Percentiles rank a stretch among this genome's conserved stretches.
phyloP scores from a whole-genome alignment of 2,797 vertebrate species.

The Psittacula derbiana region DNA sequence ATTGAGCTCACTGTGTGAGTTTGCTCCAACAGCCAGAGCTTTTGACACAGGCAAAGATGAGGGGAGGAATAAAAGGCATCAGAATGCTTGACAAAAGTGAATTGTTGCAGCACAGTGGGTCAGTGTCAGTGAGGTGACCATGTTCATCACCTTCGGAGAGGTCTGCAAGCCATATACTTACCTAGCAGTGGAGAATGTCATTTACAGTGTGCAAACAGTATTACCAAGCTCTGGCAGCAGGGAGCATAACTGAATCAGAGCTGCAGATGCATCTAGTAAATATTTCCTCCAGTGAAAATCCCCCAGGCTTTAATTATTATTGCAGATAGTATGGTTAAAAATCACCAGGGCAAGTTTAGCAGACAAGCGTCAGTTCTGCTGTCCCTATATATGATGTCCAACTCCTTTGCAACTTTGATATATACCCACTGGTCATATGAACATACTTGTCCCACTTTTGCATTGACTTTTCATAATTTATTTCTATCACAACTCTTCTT shows the following conservation, averaged over 20 bases:
- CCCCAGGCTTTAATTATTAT: not conserved
- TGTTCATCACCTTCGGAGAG: not conserved
- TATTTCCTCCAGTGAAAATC: not conserved
- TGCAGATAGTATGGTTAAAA: not conserved
- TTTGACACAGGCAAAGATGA: not conserved
- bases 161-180: not conserved
- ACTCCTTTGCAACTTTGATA: not conserved
- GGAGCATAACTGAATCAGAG: not conserved
- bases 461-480: not conserved
- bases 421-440: not conserved
- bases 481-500: not conserved
- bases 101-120: not conserved
- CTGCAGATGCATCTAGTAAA: not conserved
- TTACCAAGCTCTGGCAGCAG: not conserved
- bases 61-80: not conserved
- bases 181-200: not conserved
- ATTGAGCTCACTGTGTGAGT: fast-evolving
- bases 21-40: not conserved
- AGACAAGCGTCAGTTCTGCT: not conserved
- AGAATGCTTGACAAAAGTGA: not conserved
- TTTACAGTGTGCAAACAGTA: not conserved
- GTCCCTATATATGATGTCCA: fast-evolving
- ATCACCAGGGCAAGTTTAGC: not conserved
- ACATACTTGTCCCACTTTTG: not conserved
- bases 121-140: not conserved